Evolutionary conservation across 2,113 vertebrate genomes (phyloP), one percentile per base, ranked within the genome.

Genomic region (Anhinga anhinga): DNA sequence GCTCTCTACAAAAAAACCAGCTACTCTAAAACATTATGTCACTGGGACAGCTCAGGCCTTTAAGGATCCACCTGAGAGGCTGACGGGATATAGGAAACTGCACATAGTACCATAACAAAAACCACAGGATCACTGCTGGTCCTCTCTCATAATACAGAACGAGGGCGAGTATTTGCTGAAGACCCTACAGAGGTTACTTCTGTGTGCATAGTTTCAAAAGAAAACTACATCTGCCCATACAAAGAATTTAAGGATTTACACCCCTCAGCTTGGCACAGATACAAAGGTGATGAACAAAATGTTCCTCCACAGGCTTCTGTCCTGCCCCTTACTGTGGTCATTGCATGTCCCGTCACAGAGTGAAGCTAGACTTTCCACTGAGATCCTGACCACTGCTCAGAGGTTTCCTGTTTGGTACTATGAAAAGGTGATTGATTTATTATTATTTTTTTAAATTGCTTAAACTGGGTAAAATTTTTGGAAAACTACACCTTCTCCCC

Each of bases 301-400:
- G 73, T 82, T 91, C 86, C 55, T 84, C 78, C 72, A n/a, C 62
- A 81, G 59, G n/a, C 42, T 47, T 77, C 66, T 95, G 66, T 88
- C 84, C 88, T 93, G 47, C 44, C 45, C 69, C 92, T 79, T 62
- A 36, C 29, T 82, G 71, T 79, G 87, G 84, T 93, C 82, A 71
- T 26, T 40, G 56, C 53, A 19, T 42, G 59, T 44, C 73, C 55
- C 0, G 0, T 65, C 76, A 65, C 61, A 56, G 30, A 66, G 61
- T 84, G 82, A 96, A 95, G 88, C 52, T 45, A 89, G 62, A 91
- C 65, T 86, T 96, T 97, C 94, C 96, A 96, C 86, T 77, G 70
- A 87, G 71, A 73, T 89, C 72, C 97, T 94, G 89, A 94, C 92
- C 93, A 69, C 67, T 91, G 88, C 53, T 78, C 93, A 79, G 90